Base-by-base conservation (phyloP, 2,888 invertebrate genomes). In the Sialis lutaria region DNA sequence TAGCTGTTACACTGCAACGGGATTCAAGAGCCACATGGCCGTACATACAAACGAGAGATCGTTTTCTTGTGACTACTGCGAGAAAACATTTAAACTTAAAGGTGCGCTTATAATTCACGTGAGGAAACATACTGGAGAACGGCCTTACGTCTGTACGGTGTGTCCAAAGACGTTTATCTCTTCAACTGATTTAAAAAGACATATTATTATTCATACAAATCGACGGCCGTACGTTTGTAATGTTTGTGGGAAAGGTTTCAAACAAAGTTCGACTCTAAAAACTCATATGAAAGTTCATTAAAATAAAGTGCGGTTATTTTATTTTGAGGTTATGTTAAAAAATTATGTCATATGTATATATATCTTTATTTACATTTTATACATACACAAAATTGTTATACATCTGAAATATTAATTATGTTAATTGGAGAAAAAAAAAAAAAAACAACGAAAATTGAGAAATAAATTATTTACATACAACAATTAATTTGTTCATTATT, bases 51-150 rank as follows among this genome's bases (percentile, higher is more conserved):
- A 37, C 8, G 12, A 10, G 6, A n/a, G 37, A 10, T 37, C 37
- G 6, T 37, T 37, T 37, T n/a, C 37, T 6, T 37, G 37, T 37
- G 8, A 37, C 12, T 37, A 10, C n/a, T 37, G 37, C 7, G 41
- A 46, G 13, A 46, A 46, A 46, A 41, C 40, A 33, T 46, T 41
- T 33, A 46, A 46, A 41, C 12, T 41, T 32, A 46, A 46, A 40
- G 34, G 41, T 33, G 40, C 34, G 10, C 31, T 46, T 6, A 46
- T 30, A 6, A 32, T 46, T n/a, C 46, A 46, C 10, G 12, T 46
- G 3, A 40, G 41, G 32, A 41, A 40, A 35, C 46, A 46, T 34
- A 40, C 46, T 10, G 42, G 42, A 1, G 30, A 42, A 4, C 42
- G 42, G 6, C 42, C 42, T 4, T 30, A 42, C 30, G 30, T 10